phyloP scores from a whole-genome alignment of 1,140 invertebrate genomes.

The Cepaea nemoralis region DNA sequence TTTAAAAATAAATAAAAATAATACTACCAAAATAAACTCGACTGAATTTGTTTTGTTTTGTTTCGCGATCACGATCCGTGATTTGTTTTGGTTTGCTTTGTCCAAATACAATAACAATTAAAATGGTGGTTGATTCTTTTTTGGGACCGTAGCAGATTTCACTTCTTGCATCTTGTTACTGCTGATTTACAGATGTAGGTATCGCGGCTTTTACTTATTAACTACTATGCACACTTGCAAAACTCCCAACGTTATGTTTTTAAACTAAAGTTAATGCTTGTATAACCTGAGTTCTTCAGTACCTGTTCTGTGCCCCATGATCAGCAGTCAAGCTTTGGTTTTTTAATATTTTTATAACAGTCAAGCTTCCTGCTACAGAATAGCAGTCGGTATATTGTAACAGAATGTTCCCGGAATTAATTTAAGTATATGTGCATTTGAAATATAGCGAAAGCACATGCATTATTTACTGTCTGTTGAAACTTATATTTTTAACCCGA shows the following conservation, averaged over 20 bases:
- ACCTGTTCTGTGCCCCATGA: neutral
- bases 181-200: neutral
- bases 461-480: too few species aligned
- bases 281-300: neutral
- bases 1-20: too few species aligned
- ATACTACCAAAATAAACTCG: too few species aligned
- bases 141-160: neutral
- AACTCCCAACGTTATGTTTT: neutral
- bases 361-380: too few species aligned
- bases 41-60: neutral
- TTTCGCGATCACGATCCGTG: neutral
- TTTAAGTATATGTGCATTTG: too few species aligned
- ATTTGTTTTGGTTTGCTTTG: neutral
- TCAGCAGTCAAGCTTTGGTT: too few species aligned
- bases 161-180: neutral
- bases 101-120: slow-evolving; percentile 3
- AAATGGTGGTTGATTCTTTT: neutral
- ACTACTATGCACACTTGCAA: neutral
- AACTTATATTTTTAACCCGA: too few species aligned
- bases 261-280: neutral
- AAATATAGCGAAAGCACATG: too few species aligned
- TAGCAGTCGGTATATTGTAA: too few species aligned
- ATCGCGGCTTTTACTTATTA: too few species aligned
- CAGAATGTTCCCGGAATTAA: too few species aligned
- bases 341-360: neutral